phyloP scores from a whole-genome alignment of 2,888 invertebrate species.

The Taphrorychus bicolor region DNA sequence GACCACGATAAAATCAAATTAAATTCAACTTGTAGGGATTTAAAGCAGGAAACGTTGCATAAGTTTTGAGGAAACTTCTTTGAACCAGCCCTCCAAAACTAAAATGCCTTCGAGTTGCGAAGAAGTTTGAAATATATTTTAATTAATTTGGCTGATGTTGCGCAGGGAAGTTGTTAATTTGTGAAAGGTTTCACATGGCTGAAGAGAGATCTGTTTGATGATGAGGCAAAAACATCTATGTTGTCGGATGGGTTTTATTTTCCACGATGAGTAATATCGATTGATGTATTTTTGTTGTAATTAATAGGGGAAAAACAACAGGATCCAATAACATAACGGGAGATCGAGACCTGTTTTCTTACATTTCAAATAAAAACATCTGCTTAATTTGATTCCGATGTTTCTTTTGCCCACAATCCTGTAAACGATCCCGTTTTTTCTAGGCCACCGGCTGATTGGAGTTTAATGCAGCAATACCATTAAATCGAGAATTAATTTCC shows the following conservation, averaged over 20 bases:
- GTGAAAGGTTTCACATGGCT: not conserved
- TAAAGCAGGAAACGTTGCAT: not conserved
- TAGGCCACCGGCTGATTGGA: not conserved
- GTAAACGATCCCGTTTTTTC: not conserved
- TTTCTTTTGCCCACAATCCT: not conserved
- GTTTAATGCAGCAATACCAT: not conserved
- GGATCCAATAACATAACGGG: not conserved
- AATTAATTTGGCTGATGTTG: not conserved
- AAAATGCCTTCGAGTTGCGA: not conserved
- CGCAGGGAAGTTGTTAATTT: not conserved
- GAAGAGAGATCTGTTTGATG: too few relatives aligned
- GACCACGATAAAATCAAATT: not conserved
- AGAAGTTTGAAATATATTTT: conserved; percentile 1
- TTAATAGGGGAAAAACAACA: conserved; percentile 5
- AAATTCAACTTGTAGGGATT: conserved; percentile 1
- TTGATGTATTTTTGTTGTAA: not conserved
- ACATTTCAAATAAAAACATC: not conserved
- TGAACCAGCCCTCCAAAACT: not conserved
- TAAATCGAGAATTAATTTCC: not conserved
- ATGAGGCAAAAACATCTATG: not conserved
- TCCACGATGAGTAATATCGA: not conserved
- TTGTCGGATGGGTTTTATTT: too few relatives aligned
- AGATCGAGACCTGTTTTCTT: conserved; percentile 1
- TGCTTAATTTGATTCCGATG: not conserved
- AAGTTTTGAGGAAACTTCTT: not conserved